These are phyloP conservation scores for Ethmia dodecea DNA, from an alignment of 2,888 invertebrate species.

Conservation along the genomic window DNA sequence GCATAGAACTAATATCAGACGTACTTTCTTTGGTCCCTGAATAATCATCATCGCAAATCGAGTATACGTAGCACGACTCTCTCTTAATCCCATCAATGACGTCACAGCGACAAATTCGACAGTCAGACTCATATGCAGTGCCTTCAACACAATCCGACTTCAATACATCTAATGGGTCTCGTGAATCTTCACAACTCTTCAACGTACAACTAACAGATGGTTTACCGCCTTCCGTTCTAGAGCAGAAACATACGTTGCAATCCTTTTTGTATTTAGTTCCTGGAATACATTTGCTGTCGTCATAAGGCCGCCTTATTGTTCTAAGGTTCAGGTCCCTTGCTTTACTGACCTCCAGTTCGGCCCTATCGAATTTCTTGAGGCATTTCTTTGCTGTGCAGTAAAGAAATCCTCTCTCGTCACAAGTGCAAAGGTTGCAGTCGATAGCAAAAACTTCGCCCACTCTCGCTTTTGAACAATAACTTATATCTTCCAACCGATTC, in stretches of 20 bases:
- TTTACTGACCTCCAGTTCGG: neutral
- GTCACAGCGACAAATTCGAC: slow-evolving; percentile 44
- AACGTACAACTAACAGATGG: slow-evolving; percentile 61
- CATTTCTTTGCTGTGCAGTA: slow-evolving; percentile 62
- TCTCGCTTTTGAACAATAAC: slow-evolving; percentile 24
- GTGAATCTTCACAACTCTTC: slow-evolving; percentile 29
- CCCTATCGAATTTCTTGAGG: slow-evolving; percentile 14
- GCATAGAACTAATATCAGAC: slow-evolving; percentile 23
- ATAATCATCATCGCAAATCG: no score
- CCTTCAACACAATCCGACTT: slow-evolving; percentile 35
- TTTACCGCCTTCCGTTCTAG: slow-evolving; percentile 20
- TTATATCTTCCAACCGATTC: slow-evolving; percentile 4
- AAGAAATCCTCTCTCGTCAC: slow-evolving; percentile 51
- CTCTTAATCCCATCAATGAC: slow-evolving; percentile 22
- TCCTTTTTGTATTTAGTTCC: slow-evolving; percentile 39
- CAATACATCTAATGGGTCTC: neutral
- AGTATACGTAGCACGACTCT: slow-evolving; percentile 35
- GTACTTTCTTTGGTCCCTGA: slow-evolving; percentile 1
- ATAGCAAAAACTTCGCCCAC: slow-evolving; percentile 49
- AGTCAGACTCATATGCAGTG: slow-evolving; percentile 37
- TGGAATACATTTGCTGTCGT: slow-evolving; percentile 36
- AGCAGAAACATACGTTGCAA: slow-evolving; percentile 56
- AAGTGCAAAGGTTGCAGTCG: slow-evolving; percentile 75
- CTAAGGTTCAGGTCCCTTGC: neutral
- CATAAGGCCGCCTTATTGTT: slow-evolving; percentile 15